phyloP scores from a whole-genome alignment of 2,888 invertebrate species.

The Stenolophus ochropezus region DNA sequence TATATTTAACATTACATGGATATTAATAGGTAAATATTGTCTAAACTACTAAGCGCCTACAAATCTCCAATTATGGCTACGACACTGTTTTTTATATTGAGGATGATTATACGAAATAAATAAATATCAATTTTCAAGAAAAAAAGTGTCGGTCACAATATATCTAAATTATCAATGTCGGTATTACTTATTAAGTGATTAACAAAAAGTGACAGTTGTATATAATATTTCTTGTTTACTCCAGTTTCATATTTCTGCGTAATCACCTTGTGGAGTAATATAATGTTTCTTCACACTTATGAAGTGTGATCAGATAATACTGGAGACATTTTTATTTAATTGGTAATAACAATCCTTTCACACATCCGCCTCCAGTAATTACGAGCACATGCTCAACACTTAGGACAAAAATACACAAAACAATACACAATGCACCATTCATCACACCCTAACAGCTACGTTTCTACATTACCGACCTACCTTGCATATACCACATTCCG shows the following conservation, averaged over 20 bases:
- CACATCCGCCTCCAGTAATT: conserved; percentile 36
- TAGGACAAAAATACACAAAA: neutral
- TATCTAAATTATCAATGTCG: no score
- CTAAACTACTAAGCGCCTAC: no score
- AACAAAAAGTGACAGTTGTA: neutral
- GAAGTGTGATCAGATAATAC: neutral
- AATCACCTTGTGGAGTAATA: neutral
- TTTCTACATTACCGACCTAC: neutral
- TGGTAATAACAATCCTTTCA: conserved; percentile 24
- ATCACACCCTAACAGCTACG: conserved; percentile 30
- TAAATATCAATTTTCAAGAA: no score
- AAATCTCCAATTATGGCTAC: no score
- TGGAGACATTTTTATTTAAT: conserved; percentile 25
- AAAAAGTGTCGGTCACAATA: no score
- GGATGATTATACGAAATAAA: no score
- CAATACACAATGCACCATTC: conserved; percentile 43
- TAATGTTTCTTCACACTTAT: neutral
- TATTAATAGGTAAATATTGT: no score
- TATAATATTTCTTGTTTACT: neutral
- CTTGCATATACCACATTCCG: conserved; percentile 2
- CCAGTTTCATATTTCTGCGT: neutral
- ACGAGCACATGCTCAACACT: conserved; percentile 12
- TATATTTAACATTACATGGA: no score
- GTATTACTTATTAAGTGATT: neutral
- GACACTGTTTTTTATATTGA: no score